Conservation (phyloP, 1,140 invertebrate species). For the Babylonia areolata region DNA sequence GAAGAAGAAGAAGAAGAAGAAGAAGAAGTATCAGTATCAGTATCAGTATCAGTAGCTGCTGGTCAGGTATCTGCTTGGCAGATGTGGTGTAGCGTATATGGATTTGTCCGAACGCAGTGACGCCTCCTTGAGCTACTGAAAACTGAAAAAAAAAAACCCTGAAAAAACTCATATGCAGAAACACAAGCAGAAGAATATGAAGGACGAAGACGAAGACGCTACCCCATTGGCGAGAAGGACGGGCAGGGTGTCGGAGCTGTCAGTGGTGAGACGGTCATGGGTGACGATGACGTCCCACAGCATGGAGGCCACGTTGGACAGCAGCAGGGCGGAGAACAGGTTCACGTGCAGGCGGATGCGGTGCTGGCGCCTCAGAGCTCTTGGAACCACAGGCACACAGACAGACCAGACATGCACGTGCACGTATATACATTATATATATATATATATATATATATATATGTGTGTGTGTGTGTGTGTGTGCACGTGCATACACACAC, state of each 20-base stretch:
- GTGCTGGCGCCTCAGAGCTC: constrained; percentile 70
- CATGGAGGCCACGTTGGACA: constrained; percentile 70
- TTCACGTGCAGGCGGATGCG: constrained; percentile 70
- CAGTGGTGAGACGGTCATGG: constrained; percentile 4
- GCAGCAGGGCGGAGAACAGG: constrained; percentile 66
- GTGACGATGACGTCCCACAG: constrained; percentile 78
- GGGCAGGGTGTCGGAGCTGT: constrained; percentile 49
- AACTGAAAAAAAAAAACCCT: too few relatives aligned
- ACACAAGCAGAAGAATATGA: too few relatives aligned
- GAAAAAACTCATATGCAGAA: too few relatives aligned
- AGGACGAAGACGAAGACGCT: neutral
- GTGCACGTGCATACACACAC: neutral
- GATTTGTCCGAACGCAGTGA: too few relatives aligned
- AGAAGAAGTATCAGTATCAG: too few relatives aligned
- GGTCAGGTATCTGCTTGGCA: too few relatives aligned
- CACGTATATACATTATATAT: neutral
- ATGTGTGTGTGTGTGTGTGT: neutral
- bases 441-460: neutral
- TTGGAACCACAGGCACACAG: constrained; percentile 46
- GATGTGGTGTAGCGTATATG: too few relatives aligned
- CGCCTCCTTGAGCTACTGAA: too few relatives aligned
- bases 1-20: too few relatives aligned
- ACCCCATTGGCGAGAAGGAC: constrained; percentile 59
- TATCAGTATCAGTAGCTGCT: too few relatives aligned
- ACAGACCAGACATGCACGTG: neutral